Percentiles rank a stretch among this genome's conserved stretches.
Evolutionary conservation across 2,113 vertebrate species (phyloP).

Genomic region (Cinclus cinclus): DNA sequence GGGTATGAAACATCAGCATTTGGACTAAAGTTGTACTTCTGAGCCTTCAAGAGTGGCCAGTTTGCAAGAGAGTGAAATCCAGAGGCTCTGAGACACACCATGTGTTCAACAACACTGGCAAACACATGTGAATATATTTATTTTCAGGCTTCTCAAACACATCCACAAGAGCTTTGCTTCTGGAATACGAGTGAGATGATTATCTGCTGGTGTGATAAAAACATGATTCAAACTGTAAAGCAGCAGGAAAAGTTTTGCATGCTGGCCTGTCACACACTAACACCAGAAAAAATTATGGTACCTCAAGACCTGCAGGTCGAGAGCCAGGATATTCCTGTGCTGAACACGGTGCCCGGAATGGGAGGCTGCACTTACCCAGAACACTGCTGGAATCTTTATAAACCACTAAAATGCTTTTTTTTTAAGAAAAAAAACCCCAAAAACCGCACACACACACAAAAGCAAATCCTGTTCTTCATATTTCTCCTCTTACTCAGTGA

Average conservation of each 20-base stretch:
- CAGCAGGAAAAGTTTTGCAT: neutral
- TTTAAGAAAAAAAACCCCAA: neutral
- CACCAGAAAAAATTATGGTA: neutral
- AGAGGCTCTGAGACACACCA: neutral
- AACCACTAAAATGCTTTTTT: slow-evolving; percentile 12
- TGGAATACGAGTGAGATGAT: neutral
- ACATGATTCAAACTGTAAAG: neutral
- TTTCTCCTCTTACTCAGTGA: slow-evolving; percentile 14
- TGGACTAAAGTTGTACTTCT: neutral
- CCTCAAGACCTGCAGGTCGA: neutral
- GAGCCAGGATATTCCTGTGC: neutral
- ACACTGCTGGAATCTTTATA: neutral
- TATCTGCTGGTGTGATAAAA: slow-evolving; percentile 6
- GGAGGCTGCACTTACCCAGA: neutral
- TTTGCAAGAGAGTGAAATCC: neutral
- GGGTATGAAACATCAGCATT: neutral
- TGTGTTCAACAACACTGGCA: neutral
- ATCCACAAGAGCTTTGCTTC: neutral
- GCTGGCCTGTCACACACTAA: neutral
- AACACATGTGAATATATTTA: neutral
- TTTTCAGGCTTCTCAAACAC: neutral
- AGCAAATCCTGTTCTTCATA: neutral
- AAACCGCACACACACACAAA: neutral
- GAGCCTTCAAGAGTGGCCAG: neutral
- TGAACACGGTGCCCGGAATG: neutral